phyloP scores from a whole-genome alignment of 2,888 invertebrate species.

The Aphidoletes aphidimyza region DNA sequence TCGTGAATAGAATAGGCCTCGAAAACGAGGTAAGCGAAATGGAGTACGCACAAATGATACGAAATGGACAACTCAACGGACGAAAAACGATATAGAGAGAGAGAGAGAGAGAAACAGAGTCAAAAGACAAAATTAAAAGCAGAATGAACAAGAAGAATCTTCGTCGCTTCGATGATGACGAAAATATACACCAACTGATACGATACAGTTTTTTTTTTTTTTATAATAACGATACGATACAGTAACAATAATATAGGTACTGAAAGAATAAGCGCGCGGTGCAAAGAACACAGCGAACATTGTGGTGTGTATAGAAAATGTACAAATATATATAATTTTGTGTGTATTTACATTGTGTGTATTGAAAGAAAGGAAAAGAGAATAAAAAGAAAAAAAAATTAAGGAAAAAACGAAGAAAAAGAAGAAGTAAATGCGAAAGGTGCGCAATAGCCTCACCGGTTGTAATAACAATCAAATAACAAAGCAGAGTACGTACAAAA shows the following conservation, averaged over 20 bases:
- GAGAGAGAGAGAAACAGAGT: not conserved
- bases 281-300: constrained; percentile 11
- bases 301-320: constrained; percentile 49
- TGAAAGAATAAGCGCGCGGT: constrained; percentile 9
- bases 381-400: not conserved
- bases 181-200: constrained; percentile 47
- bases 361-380: too few relatives aligned
- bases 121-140: constrained; percentile 13
- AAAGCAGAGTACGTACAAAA: constrained; percentile 31
- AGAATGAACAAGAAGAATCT: constrained; percentile 34
- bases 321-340: not conserved
- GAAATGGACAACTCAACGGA: constrained; percentile 16
- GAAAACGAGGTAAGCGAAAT: not conserved
- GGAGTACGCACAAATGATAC: constrained; percentile 2
- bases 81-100: not conserved
- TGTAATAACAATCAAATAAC: constrained; percentile 49
- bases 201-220: too few relatives aligned
- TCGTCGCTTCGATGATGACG: constrained; percentile 25
- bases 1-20: constrained; percentile 5
- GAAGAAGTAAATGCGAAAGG: constrained; percentile 32
- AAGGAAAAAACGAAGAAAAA: not conserved
- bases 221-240: too few relatives aligned
- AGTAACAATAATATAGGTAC: not conserved
- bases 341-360: too few relatives aligned
- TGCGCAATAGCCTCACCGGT: constrained; percentile 51